Base-by-base conservation (phyloP, 2,797 vertebrate species). In the Poeciliopsis infans region DNA sequence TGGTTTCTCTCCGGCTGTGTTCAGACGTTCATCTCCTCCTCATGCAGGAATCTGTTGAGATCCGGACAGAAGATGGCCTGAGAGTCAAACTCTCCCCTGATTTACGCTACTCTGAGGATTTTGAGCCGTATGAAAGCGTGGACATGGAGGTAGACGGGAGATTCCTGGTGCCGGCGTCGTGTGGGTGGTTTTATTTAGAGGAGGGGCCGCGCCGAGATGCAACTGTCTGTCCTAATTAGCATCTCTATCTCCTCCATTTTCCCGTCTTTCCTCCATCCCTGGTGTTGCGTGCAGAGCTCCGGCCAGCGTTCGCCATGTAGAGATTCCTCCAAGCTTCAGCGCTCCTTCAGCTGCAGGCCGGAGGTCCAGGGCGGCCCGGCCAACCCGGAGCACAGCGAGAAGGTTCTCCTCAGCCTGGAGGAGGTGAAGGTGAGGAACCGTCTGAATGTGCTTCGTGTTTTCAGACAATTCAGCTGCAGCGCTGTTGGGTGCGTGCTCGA, bases 41-140 rank as follows among this genome's bases (percentile, higher is more conserved):
- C 49, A 10, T 78, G 11, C 89, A 99, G 98, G 94, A 95, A 89
- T 95, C 97, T 0, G 93, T 99, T 90, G 94, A 94, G 43, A 97
- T 99, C 94, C 97, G 96, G 93, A 96, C 97, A n/a, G 97, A 98
- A 90, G 85, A 90, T 16, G 98, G 97, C 69, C 71, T 71, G 0
- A 92, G 88, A 82, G 91, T 98, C 83, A 91, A 91, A 79, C 82
- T 98, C 53, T 91, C 91, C 20, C 96, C 97, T 59, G 95, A 96
- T 83, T 84, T 82, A 43, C 88, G 85, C 66, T 97, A 95, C 93
- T 92, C 96, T 0, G 97, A 97, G 41, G 97, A 98, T 88, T 97
- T 96, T 93, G 97, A 99, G 86, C 87, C 92, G 5, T 93, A 89
- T 81, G 95, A 96, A 84, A 96, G 95, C 39, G n/a, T 93, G 79